A percentile compares a stretch with the other conserved stretches of the same genome.
These are phyloP conservation scores for Macaria notata DNA, from an alignment of 2,888 invertebrate species.

Conservation along the genomic window DNA sequence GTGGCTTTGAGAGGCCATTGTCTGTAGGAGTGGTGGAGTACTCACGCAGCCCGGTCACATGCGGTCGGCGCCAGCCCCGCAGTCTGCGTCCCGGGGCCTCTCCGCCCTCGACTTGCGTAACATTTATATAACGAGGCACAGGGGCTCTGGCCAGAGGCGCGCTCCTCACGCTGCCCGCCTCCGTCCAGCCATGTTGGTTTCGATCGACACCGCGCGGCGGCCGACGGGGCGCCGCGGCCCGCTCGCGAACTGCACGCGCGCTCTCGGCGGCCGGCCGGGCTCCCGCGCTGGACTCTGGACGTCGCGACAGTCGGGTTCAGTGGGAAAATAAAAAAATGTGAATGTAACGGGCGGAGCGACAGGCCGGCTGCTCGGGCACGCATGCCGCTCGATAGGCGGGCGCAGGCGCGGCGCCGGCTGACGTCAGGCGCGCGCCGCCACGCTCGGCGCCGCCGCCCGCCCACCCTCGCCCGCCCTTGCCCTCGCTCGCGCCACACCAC, in stretches of 20 bases:
- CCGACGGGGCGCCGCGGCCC: constrained; percentile 30
- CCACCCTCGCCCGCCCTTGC: constrained; percentile 48
- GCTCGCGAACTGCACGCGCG: constrained; percentile 6
- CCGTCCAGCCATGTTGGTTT: constrained; percentile 72
- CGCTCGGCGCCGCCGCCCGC: constrained; percentile 61
- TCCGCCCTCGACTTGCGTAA: constrained; percentile 72
- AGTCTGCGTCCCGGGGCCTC: constrained; percentile 59
- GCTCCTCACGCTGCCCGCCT: constrained; percentile 39
- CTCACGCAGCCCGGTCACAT: constrained; percentile 71
- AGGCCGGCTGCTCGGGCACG: constrained; percentile 73
- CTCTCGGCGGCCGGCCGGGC: constrained; percentile 30
- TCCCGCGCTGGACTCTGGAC: constrained; percentile 52
- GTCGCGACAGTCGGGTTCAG: constrained; percentile 59
- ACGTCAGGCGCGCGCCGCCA: constrained; percentile 63
- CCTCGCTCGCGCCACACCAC: constrained; percentile 27
- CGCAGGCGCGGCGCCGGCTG: constrained; percentile 65
- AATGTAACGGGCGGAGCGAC: constrained; percentile 68
- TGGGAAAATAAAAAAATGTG: constrained; percentile 76
- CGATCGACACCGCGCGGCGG: constrained; percentile 42
- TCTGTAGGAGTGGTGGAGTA: constrained; percentile 37
- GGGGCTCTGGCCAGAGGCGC: constrained; percentile 55
- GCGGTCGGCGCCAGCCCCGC: constrained; percentile 53
- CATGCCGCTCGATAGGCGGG: constrained; percentile 79
- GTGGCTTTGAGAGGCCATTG: constrained; percentile 2
- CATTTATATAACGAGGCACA: constrained; percentile 76